Percentiles rank a stretch among this genome's conserved stretches.
phyloP scores from a whole-genome alignment of 2,888 invertebrate species.

The Netelia fuscicornis region DNA sequence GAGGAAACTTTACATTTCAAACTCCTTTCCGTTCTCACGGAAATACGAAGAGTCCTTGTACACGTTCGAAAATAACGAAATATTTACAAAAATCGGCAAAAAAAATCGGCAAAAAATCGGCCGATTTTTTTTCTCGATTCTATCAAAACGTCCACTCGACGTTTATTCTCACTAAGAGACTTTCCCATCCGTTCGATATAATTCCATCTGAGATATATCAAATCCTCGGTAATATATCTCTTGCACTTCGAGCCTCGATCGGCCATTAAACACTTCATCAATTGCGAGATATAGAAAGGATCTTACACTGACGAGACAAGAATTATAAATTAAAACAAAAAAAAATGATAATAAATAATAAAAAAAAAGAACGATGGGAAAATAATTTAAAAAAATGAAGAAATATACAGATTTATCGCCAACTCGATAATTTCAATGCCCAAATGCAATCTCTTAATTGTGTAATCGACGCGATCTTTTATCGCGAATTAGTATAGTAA shows the following conservation, averaged over 20 bases:
- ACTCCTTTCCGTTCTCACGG: too few relatives aligned
- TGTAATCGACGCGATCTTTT: conserved; percentile 64
- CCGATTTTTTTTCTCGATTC: too few relatives aligned
- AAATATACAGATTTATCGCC: conserved; percentile 34
- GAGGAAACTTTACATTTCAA: too few relatives aligned
- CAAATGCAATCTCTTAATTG: conserved; percentile 59
- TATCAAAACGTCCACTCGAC: background rate
- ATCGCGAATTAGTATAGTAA: conserved; percentile 65
- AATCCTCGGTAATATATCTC: background rate
- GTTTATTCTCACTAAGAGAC: background rate
- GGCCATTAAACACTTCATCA: conserved; percentile 50
- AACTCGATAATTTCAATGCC: conserved; percentile 64
- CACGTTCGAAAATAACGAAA: too few relatives aligned
- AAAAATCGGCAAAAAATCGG: too few relatives aligned
- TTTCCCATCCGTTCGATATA: background rate
- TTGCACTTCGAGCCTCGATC: conserved; percentile 46
- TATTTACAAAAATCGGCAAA: too few relatives aligned
- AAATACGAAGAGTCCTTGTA: too few relatives aligned
- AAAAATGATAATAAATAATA: background rate
- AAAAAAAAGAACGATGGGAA: background rate
- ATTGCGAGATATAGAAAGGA: conserved; percentile 12
- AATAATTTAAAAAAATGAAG: background rate
- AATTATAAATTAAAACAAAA: background rate
- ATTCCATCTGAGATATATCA: background rate
- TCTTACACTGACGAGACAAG: background rate